These are phyloP conservation scores for Pseudochaenichthys georgianus DNA, from an alignment of 2,797 vertebrate species.

Conservation along the genomic window DNA sequence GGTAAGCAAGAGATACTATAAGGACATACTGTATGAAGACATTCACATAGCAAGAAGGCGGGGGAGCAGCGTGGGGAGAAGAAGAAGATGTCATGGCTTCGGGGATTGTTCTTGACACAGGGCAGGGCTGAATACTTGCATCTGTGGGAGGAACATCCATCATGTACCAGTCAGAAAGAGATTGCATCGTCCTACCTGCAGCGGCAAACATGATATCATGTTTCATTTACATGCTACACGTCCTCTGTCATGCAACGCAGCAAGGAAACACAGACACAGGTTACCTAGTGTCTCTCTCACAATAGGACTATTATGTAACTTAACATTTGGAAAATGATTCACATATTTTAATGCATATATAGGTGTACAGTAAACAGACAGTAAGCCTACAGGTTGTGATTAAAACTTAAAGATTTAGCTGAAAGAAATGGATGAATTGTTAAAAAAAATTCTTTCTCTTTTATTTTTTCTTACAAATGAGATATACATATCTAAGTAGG, in stretches of 20 bases:
- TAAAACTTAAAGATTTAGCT: too few species aligned
- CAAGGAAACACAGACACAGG: background rate
- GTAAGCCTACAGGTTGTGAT: background rate
- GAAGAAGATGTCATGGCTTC: conserved; percentile 14
- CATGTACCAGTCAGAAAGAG: conserved; percentile 38
- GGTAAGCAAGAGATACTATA: background rate
- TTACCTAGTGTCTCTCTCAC: background rate
- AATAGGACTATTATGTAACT: background rate
- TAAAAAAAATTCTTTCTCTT: too few species aligned
- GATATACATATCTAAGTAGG: background rate
- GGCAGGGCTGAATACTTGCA: conserved; percentile 37
- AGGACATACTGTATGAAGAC: background rate
- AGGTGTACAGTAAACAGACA: too few species aligned
- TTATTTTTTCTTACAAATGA: too few species aligned
- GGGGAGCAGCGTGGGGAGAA: background rate
- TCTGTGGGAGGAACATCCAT: conserved; percentile 52
- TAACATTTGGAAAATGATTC: background rate
- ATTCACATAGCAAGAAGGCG: background rate
- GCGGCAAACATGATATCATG: conserved; percentile 30
- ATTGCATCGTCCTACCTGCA: conserved; percentile 42
- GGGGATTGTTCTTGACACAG: conserved; percentile 29
- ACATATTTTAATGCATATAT: background rate
- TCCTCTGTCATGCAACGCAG: background rate
- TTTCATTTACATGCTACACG: conserved; percentile 42
- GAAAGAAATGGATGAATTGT: too few species aligned